These are phyloP conservation scores for Eleginops maclovinus DNA, from an alignment of 2,113 vertebrate species.

Conservation along the genomic window DNA sequence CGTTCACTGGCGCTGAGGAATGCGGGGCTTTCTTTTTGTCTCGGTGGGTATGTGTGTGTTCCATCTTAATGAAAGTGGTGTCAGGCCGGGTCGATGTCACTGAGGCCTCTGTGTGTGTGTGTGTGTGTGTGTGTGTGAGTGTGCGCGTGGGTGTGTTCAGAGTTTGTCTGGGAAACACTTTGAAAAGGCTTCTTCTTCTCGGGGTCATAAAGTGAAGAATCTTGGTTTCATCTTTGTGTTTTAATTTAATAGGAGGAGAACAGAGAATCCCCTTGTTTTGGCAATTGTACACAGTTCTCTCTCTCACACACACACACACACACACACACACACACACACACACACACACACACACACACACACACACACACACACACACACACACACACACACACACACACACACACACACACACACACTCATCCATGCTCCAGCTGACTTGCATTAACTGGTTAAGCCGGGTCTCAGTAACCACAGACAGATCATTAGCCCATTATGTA, in stretches of 20 bases:
- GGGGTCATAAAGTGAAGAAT: slow-evolving; percentile 64
- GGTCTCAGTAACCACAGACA: not conserved
- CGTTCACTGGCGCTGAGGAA: slow-evolving; percentile 38
- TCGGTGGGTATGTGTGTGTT: slow-evolving; percentile 23
- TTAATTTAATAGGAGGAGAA: slow-evolving; percentile 36
- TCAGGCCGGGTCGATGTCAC: slow-evolving; percentile 58
- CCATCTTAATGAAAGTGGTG: slow-evolving; percentile 39
- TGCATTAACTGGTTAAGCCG: slow-evolving; percentile 16
- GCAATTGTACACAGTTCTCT: not conserved
- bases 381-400: slow-evolving; percentile 13
- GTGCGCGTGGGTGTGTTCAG: slow-evolving; percentile 18
- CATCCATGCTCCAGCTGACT: not conserved
- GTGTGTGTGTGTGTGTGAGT: not conserved
- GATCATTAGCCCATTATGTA: not conserved
- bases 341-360: not conserved
- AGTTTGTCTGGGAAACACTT: slow-evolving; percentile 29
- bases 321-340: slow-evolving; percentile 5
- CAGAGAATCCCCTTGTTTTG: slow-evolving; percentile 39
- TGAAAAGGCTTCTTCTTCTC: slow-evolving; percentile 54
- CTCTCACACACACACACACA: not conserved
- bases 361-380: not conserved
- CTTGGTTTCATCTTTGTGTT: slow-evolving; percentile 51
- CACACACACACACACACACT: not conserved
- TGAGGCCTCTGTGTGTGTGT: slow-evolving; percentile 10
- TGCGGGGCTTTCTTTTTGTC: slow-evolving; percentile 58